Evolutionary conservation across 2,113 vertebrate genomes (phyloP), one percentile per base, ranked within the genome.

Genomic region (Malurus alboscapulatus): DNA sequence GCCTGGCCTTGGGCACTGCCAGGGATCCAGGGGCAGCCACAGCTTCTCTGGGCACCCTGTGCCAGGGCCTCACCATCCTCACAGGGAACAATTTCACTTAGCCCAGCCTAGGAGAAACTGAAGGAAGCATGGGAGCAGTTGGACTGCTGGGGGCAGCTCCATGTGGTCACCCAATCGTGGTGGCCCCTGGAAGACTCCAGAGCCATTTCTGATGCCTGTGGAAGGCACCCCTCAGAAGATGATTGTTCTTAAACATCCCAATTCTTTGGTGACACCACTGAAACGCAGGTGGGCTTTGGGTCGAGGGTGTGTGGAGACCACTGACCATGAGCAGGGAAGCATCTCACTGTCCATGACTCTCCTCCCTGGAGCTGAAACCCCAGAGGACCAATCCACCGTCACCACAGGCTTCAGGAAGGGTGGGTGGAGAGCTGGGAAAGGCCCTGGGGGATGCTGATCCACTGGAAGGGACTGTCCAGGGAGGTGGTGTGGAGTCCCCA

Each of bases 31-130:
- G 17, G 34, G 14, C 66, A 87, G 30, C 42, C 74, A 48, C 50
- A 87, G 57, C 42, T 71, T 0, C 74, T 55, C 30, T 71, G 74
- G 48, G 12, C n/a, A 62, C 0, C 19, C 34, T 72, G 50, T 63
- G 42, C 50, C 71, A 48, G 40, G 40, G 48, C 19, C 9, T 40
- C 1, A 0, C 0, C 29, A 0, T 13, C 40, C n/a, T 63, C 48
- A 5, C 5, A 61, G 25, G 24, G 24, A 11, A 24, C 4, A 1
- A 77, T 29, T 87, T n/a, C 12, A 16, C 58, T 19, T 7, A 69
- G 45, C n/a, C 66, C 1, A 4, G 38, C 17, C 69, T 34, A 54
- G 38, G 38, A 58, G 51, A 54, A 67, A 36, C 47, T 29, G 40
- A 38, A 55, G 27, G 9, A n/a, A 40, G 29, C n/a, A 10, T n/a